Conservation (phyloP, 2,888 invertebrate species). For the Steinernema scapterisci region DNA sequence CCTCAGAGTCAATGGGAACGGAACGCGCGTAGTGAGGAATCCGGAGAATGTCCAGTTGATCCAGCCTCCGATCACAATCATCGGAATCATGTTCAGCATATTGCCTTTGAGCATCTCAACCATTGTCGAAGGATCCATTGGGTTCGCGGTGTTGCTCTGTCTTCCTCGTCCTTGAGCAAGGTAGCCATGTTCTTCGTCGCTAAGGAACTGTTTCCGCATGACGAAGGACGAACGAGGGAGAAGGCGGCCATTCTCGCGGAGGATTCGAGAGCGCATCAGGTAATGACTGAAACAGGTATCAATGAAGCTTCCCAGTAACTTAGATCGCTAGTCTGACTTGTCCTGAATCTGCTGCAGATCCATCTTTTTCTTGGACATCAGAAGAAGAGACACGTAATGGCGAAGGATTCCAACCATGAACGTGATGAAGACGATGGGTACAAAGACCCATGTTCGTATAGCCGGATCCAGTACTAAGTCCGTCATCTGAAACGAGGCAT, state of each 20-base stretch:
- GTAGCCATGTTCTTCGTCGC: slow-evolving; percentile 92
- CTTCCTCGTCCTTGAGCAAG: slow-evolving; percentile 63
- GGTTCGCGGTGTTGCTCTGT: background rate
- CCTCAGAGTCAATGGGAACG: background rate
- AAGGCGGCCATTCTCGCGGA: slow-evolving; percentile 96
- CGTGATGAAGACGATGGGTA: slow-evolving; percentile 96
- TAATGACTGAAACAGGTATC: slow-evolving; percentile 77
- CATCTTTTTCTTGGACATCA: slow-evolving; percentile 92
- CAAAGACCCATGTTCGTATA: slow-evolving; percentile 96
- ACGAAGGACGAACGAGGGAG: slow-evolving; percentile 86
- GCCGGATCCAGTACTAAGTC: slow-evolving; percentile 91
- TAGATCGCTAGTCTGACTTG: slow-evolving; percentile 72
- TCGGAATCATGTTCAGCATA: slow-evolving; percentile 89
- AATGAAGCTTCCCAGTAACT: background rate
- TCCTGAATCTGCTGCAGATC: slow-evolving; percentile 93
- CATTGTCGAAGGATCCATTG: slow-evolving; percentile 86
- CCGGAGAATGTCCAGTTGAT: slow-evolving; percentile 99
- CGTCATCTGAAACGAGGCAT: slow-evolving; percentile 70
- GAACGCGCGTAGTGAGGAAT: slow-evolving; percentile 82
- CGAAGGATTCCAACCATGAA: slow-evolving; percentile 90
- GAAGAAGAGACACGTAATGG: slow-evolving; percentile 92
- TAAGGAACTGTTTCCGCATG: slow-evolving; percentile 92
- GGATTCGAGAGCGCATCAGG: slow-evolving; percentile 85
- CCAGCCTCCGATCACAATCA: slow-evolving; percentile 99
- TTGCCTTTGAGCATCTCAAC: slow-evolving; percentile 80